Evolutionary conservation across 2,888 invertebrate species (phyloP).

Genomic region (Aromia moschata): DNA sequence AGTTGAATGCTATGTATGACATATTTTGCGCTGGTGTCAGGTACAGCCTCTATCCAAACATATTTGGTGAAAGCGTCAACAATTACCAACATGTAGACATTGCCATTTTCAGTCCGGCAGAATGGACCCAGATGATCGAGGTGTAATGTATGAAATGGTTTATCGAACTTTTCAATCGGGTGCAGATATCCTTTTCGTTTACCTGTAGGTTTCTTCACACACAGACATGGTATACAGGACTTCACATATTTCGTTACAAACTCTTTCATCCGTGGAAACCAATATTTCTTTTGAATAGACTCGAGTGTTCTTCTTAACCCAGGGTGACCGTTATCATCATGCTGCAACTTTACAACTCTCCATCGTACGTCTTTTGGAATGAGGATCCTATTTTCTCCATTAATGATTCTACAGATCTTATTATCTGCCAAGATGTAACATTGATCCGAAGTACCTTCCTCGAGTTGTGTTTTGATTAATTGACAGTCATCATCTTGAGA

Average conservation of each 20-base stretch:
- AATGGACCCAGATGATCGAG: conserved; percentile 49
- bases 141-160: conserved; percentile 48
- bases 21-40: conserved; percentile 11
- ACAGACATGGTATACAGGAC: conserved; percentile 42
- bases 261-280: conserved; percentile 24
- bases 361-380: conserved; percentile 21
- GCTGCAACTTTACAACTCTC: conserved; percentile 27
- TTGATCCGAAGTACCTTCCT: not conserved
- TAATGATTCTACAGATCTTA: conserved; percentile 3
- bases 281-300: conserved; percentile 8
- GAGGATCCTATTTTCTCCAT: conserved; percentile 2
- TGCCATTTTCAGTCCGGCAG: conserved; percentile 38
- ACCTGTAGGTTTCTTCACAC: conserved; percentile 41
- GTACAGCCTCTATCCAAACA: conserved; percentile 23
- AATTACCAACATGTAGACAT: conserved; percentile 42
- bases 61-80: conserved; percentile 47
- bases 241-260: conserved; percentile 27
- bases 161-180: conserved; percentile 39
- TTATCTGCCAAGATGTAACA: not conserved
- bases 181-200: conserved; percentile 24
- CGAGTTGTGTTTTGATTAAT: not conserved
- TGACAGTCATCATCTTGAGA: not conserved
- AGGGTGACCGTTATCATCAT: conserved; percentile 49
- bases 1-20: conserved; percentile 3
- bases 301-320: conserved; percentile 40